Evolutionary conservation across 2,797 vertebrate species (phyloP).

Genomic region (Molossus molossus): DNA sequence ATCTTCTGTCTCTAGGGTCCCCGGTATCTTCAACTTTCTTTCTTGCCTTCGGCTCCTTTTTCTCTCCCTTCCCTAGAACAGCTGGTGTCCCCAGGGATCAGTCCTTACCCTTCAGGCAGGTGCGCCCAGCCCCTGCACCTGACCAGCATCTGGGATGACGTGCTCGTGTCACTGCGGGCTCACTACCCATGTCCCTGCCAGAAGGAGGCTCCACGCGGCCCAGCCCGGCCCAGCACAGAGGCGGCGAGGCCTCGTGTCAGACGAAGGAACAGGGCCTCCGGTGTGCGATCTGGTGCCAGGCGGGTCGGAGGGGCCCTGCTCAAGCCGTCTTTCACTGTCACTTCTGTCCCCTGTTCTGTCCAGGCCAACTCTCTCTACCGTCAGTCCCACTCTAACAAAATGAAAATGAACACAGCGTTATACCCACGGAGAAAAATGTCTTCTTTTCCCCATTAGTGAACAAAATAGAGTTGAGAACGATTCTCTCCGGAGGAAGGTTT

Average conservation of each 20-base stretch:
- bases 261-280: rapidly evolving
- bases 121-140: background rate
- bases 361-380: background rate
- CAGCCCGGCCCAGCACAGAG: background rate
- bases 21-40: background rate
- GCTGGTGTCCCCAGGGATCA: background rate
- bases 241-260: background rate
- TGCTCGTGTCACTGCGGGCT: background rate
- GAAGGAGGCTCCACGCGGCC: background rate
- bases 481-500: background rate
- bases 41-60: background rate
- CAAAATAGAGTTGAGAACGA: background rate
- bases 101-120: background rate
- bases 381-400: background rate
- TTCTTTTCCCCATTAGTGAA: background rate
- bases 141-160: background rate
- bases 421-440: background rate
- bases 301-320: background rate
- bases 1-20: background rate
- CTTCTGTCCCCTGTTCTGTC: background rate
- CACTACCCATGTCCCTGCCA: too few species aligned
- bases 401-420: background rate
- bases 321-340: background rate
- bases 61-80: background rate
- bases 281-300: background rate